Evolutionary conservation across 2,888 invertebrate genomes (phyloP).

Genomic region (Agrotis puta): DNA sequence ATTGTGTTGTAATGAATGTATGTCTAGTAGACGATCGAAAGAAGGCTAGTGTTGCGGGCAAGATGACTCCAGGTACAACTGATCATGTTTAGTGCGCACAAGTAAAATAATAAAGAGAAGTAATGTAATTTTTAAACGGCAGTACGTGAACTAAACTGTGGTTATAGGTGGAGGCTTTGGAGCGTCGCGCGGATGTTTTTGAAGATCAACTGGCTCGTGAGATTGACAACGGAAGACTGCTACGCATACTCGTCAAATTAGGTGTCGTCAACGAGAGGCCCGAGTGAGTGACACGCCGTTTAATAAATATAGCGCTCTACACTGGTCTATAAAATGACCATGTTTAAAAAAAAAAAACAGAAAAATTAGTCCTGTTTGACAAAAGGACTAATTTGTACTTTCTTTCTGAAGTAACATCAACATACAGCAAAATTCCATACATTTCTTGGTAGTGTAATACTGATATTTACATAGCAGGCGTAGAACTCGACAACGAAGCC

Average conservation of each 20-base stretch:
- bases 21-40: slow-evolving; percentile 7
- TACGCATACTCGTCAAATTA: slow-evolving; percentile 97
- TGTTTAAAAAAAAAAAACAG: neutral
- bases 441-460: no score
- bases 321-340: neutral
- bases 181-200: slow-evolving; percentile 96
- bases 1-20: neutral
- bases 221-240: slow-evolving; percentile 98
- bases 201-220: slow-evolving; percentile 98
- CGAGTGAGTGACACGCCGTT: slow-evolving; percentile 92
- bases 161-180: slow-evolving; percentile 93
- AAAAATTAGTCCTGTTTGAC: no score
- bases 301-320: no score
- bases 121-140: neutral
- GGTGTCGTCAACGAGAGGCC: slow-evolving; percentile 98
- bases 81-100: neutral
- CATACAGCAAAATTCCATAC: neutral
- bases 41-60: slow-evolving; percentile 3
- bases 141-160: slow-evolving; percentile 9
- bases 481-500: no score
- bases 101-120: slow-evolving; percentile 1
- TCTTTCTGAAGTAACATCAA: neutral
- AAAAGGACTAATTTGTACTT: neutral
- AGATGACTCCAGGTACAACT: neutral
- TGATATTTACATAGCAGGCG: no score